Conservation (phyloP, 2,888 invertebrate species). For the Homarus gammarus region DNA sequence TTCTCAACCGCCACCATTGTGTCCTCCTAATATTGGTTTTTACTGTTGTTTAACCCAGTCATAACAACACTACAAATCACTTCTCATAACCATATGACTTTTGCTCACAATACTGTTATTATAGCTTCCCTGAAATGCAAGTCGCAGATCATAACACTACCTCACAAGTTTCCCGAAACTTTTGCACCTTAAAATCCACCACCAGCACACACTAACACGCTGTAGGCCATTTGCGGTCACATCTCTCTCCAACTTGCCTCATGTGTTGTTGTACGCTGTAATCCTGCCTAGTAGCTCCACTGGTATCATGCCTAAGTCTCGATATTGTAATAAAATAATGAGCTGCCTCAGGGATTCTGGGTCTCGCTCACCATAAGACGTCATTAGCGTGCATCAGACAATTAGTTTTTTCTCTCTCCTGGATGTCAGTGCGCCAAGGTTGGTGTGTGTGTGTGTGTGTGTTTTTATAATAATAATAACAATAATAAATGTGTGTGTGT, state of each 20-base stretch:
- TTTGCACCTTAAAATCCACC: background rate
- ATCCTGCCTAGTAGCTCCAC: too few relatives aligned
- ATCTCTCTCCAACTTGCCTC: background rate
- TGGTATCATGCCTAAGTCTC: background rate
- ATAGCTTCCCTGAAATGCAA: background rate
- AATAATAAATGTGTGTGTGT: too few relatives aligned
- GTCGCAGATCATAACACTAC: background rate
- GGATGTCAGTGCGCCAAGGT: background rate
- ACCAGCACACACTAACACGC: background rate
- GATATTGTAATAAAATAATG: background rate
- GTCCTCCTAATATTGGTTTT: background rate
- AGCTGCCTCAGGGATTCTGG: background rate
- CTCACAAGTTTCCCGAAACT: background rate
- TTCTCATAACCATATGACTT: background rate
- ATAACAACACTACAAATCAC: background rate
- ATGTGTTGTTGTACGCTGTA: background rate
- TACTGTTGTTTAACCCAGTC: background rate
- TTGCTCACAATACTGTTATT: background rate
- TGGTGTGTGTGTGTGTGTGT: too few relatives aligned
- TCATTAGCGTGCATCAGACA: background rate
- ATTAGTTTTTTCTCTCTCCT: background rate
- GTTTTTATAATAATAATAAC: too few relatives aligned
- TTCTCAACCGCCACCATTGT: background rate
- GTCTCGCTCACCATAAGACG: background rate
- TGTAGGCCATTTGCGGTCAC: background rate